Evolutionary conservation across 2,888 invertebrate genomes (phyloP), one percentile per base, ranked within the genome.

Genomic region (Chrysomela aeneicollis): DNA sequence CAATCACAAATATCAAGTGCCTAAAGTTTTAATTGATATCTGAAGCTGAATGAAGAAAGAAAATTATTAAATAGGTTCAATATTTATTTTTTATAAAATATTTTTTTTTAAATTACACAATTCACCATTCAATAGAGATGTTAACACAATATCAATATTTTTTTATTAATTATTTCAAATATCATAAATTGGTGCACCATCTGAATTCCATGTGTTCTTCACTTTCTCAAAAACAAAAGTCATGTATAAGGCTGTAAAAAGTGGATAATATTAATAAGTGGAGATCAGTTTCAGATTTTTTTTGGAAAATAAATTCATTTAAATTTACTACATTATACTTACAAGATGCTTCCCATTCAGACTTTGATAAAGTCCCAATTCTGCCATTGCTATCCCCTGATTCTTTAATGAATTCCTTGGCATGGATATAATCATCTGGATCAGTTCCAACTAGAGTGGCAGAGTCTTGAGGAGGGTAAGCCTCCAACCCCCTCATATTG

Each of bases 261-360:
- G 32, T 35, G 59, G 21, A 21, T 57, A 21, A 22, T 32, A n/a
- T 53, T 18, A 19, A 35, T 35, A 10, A 53, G 15, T 42, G 47
- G 18, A 50, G n/a, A 30, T 42, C n/a, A n/a, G n/a, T n/a, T n/a
- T n/a, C n/a, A n/a, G n/a, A n/a, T n/a, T n/a, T n/a, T n/a, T n/a
- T n/a, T n/a, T n/a, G n/a, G n/a, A n/a, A n/a, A n/a, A n/a, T n/a
- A n/a, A n/a, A n/a, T n/a, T n/a, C n/a, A n/a, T n/a, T n/a, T n/a
- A n/a, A n/a, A n/a, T n/a, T n/a, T n/a, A n/a, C n/a, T n/a, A n/a
- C 2, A 10, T 42, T 37, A 59, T 73, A 89, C 92, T 90, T 85
- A 95, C 95, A 92, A 70, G 91, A 89, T 67, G 93, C 95, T 84
- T 97, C 96, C 97, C 97, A 97, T 83, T 97, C 97, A 49, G 92